These are phyloP conservation scores for Poecilia wingei DNA, from an alignment of 2,797 vertebrate species.

Conservation along the genomic window DNA sequence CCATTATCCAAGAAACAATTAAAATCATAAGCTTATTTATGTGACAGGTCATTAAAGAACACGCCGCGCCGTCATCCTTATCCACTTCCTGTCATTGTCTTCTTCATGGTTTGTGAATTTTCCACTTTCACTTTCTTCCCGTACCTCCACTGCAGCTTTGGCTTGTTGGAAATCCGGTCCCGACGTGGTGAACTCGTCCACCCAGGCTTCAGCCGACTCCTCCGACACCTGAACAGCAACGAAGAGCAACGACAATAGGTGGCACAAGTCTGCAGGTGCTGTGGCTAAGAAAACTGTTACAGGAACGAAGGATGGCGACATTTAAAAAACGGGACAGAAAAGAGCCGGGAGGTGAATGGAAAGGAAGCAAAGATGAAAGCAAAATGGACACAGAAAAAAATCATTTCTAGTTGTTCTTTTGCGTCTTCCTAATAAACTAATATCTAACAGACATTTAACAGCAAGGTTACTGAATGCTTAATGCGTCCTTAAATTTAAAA, in stretches of 20 bases:
- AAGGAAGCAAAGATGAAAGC: constrained; percentile 55
- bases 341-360: constrained; percentile 54
- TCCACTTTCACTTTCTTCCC: constrained; percentile 21
- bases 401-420: constrained; percentile 13
- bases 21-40: too few relatives aligned
- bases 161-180: constrained; percentile 95
- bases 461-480: constrained; percentile 8
- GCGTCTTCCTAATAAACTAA: constrained; percentile 7
- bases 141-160: constrained; percentile 97
- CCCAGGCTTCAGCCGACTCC: constrained; percentile 96
- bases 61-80: too few relatives aligned
- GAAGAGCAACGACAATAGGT: constrained; percentile 33
- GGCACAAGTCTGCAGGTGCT: constrained; percentile 16
- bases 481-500: constrained; percentile 24
- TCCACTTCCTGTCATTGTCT: too few relatives aligned
- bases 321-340: constrained; percentile 43
- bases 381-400: constrained; percentile 30
- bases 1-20: too few relatives aligned
- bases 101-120: background rate
- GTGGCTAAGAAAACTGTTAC: constrained; percentile 4
- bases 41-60: too few relatives aligned
- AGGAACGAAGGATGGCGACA: constrained; percentile 22
- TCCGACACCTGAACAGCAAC: constrained; percentile 83
- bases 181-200: constrained; percentile 89
- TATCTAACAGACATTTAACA: constrained; percentile 16